phyloP scores from a whole-genome alignment of 1,140 invertebrate genomes.

The Drosophila teissieri region DNA sequence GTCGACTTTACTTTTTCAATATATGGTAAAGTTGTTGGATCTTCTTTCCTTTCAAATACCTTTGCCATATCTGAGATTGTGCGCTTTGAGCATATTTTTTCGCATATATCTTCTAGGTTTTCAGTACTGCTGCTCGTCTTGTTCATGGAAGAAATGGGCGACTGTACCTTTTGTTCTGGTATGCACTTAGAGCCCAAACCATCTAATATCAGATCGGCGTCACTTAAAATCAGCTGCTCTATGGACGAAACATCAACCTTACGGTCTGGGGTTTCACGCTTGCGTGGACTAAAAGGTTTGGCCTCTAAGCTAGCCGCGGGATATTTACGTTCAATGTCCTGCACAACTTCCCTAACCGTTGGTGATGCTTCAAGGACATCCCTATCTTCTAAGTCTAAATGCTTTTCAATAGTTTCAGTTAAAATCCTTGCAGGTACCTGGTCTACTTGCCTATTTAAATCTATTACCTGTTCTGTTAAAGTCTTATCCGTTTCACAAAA shows the following conservation, averaged over 20 bases:
- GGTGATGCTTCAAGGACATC: constrained; percentile 53
- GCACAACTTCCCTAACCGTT: constrained; percentile 70
- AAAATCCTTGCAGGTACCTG: constrained; percentile 71
- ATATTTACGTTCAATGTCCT: constrained; percentile 70
- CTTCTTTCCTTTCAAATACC: constrained; percentile 31
- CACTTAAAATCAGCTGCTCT: constrained; percentile 72
- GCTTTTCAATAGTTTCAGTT: constrained; percentile 53
- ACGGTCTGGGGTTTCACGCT: constrained; percentile 36
- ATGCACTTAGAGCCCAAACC: constrained; percentile 28
- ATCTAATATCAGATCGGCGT: constrained; percentile 69
- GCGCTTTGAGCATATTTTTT: constrained; percentile 69
- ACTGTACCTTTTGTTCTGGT: constrained; percentile 36
- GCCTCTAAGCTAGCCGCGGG: constrained; percentile 58
- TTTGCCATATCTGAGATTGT: constrained; percentile 56
- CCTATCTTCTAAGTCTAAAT: constrained; percentile 66
- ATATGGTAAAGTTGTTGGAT: constrained; percentile 4
- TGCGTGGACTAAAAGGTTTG: constrained; percentile 71
- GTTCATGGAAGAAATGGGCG: constrained; percentile 35
- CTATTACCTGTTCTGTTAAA: constrained; percentile 71
- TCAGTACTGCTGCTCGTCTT: constrained; percentile 43
- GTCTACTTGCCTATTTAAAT: constrained; percentile 59
- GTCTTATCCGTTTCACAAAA: constrained; percentile 77
- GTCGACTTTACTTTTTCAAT: constrained; percentile 28
- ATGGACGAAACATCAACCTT: constrained; percentile 57
- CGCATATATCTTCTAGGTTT: constrained; percentile 59